These are phyloP conservation scores for Andrena chrysosceles DNA, from an alignment of 2,888 invertebrate species.

Conservation along the genomic window DNA sequence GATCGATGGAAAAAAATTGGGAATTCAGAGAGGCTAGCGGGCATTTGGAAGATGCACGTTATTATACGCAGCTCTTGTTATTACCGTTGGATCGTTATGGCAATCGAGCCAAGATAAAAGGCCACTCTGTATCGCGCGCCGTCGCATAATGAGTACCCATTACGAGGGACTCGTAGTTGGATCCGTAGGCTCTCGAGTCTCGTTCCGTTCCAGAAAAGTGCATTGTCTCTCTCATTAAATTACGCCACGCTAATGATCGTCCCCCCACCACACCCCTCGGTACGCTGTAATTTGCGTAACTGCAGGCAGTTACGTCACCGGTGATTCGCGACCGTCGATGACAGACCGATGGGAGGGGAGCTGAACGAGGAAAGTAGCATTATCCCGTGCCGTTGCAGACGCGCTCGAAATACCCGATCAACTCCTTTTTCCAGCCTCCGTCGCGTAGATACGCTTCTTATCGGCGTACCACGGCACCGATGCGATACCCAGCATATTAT, in stretches of 20 bases:
- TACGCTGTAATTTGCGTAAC: conserved; percentile 46
- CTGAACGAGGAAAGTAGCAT: conserved; percentile 32
- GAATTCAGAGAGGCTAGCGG: conserved; percentile 24
- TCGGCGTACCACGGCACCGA: conserved; percentile 24
- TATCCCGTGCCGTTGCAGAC: conserved; percentile 33
- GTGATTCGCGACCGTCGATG: conserved; percentile 38
- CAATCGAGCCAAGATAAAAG: conserved; percentile 51
- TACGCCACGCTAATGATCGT: conserved; percentile 55
- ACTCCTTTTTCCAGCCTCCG: background rate
- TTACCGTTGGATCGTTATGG: conserved; percentile 43
- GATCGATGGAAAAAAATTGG: conserved; percentile 20
- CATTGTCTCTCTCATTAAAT: conserved; percentile 59
- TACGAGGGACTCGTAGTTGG: conserved; percentile 29
- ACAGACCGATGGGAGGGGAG: conserved; percentile 8
- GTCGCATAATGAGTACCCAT: conserved; percentile 54
- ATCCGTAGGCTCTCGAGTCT: conserved; percentile 22
- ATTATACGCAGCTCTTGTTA: conserved; percentile 52
- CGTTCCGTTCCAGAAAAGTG: conserved; percentile 37
- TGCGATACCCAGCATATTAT: conserved; percentile 14
- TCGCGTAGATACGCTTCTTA: conserved; percentile 24
- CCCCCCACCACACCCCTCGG: background rate
- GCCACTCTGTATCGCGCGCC: conserved; percentile 40
- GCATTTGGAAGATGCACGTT: conserved; percentile 10
- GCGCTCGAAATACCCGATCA: conserved; percentile 38
- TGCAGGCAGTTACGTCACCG: conserved; percentile 30